These are phyloP conservation scores for Charina bottae DNA, from an alignment of 2,113 vertebrate species.

Conservation along the genomic window DNA sequence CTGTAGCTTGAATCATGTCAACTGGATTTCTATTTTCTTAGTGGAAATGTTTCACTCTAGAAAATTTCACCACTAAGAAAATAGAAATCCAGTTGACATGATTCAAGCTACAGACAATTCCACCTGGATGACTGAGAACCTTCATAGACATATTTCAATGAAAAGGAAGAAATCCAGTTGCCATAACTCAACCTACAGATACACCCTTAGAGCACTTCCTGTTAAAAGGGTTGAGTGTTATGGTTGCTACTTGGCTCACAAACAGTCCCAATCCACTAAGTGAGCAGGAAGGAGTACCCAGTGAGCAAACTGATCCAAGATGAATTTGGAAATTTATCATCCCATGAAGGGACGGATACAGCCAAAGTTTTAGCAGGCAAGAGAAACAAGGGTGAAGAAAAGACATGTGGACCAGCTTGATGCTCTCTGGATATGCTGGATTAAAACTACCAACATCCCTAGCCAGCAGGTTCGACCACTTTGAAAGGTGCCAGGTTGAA, in stretches of 20 bases:
- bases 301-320: background rate
- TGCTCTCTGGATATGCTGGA: background rate
- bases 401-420: background rate
- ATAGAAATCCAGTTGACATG: too few species aligned
- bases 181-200: too few species aligned
- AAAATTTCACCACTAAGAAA: too few species aligned
- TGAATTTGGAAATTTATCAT: background rate
- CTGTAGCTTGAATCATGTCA: too few species aligned
- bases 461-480: background rate
- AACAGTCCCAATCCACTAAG: background rate
- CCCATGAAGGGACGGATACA: too few species aligned
- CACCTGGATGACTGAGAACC: too few species aligned
- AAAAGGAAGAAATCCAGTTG: too few species aligned
- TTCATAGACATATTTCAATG: too few species aligned
- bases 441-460: background rate
- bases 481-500: background rate
- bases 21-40: too few species aligned
- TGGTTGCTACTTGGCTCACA: background rate
- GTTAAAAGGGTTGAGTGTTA: background rate
- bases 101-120: too few species aligned
- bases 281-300: background rate
- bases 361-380: background rate
- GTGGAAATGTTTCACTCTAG: too few species aligned
- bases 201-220: background rate
- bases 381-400: background rate